Conservation (phyloP, 92 coral and sea anemone genomes). For the Siderastrea siderea region DNA sequence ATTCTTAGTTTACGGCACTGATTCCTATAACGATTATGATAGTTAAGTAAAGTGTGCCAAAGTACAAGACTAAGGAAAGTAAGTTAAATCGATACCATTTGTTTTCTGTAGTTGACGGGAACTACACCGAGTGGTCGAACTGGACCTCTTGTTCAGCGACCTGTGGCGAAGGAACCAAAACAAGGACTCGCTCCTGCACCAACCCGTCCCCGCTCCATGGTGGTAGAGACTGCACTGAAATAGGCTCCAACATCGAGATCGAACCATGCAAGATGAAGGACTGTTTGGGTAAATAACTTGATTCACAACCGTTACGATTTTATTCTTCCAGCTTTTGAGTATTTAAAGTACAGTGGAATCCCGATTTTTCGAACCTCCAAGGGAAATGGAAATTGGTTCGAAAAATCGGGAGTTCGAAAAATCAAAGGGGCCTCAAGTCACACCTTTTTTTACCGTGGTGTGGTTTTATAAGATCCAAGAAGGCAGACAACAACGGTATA, state of each 20-base stretch:
- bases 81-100: not conserved
- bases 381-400: too few relatives aligned
- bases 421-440: too few relatives aligned
- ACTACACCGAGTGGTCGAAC: slow-evolving; percentile 91
- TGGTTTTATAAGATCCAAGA: too few relatives aligned
- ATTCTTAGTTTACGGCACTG: too few relatives aligned
- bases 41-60: too few relatives aligned
- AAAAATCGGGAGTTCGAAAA: too few relatives aligned
- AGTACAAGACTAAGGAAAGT: not conserved
- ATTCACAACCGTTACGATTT: not conserved
- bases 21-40: too few relatives aligned
- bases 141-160: slow-evolving; percentile 94
- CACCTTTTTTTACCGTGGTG: too few relatives aligned
- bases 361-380: too few relatives aligned
- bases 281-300: slow-evolving; percentile 80
- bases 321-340: not conserved
- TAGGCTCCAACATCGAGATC: slow-evolving; percentile 84
- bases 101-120: slow-evolving; percentile 79
- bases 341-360: too few relatives aligned
- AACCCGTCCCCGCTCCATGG: slow-evolving; percentile 93
- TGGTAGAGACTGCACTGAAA: slow-evolving; percentile 84
- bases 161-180: slow-evolving; percentile 96
- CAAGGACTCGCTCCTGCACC: slow-evolving; percentile 85
- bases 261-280: slow-evolving; percentile 81
- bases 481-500: too few relatives aligned